Evolutionary conservation across 2,113 vertebrate genomes (phyloP).

Genomic region (Hassar affinis): DNA sequence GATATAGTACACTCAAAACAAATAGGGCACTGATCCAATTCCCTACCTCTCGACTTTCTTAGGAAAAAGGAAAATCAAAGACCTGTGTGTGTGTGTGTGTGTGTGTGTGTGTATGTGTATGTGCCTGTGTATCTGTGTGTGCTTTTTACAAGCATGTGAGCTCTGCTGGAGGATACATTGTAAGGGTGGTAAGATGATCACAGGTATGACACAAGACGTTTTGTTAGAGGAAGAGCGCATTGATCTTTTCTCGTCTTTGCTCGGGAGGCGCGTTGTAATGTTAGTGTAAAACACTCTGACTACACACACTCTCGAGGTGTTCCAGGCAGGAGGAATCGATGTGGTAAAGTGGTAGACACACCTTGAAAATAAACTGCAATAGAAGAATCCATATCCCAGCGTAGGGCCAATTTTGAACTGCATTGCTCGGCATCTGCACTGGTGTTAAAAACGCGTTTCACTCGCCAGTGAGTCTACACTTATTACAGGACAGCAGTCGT

Average conservation of each 20-base stretch:
- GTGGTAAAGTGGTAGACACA: constrained; percentile 42
- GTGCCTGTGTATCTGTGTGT: not conserved
- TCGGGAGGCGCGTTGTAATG: constrained; percentile 9
- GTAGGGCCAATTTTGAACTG: constrained; percentile 13
- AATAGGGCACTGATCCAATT: constrained; percentile 18
- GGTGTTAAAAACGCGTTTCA: constrained; percentile 7
- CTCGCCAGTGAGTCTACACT: not conserved
- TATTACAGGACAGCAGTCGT: constrained; percentile 8
- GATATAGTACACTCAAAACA: constrained; percentile 10
- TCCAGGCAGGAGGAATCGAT: constrained; percentile 44
- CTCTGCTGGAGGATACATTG: constrained; percentile 25
- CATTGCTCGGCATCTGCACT: not conserved
- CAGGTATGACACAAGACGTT: constrained; percentile 38
- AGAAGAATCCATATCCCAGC: constrained; percentile 35
- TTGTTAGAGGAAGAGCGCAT: constrained; percentile 35
- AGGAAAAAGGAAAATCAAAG: constrained; percentile 10
- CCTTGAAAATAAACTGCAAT: constrained; percentile 44
- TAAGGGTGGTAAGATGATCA: constrained; percentile 37
- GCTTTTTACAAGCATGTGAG: not conserved
- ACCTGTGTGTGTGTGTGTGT: not conserved
- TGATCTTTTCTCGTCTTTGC: constrained; percentile 44
- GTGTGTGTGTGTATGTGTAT: not conserved
- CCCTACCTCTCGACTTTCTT: not conserved
- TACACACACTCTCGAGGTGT: constrained; percentile 28
- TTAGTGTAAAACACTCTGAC: constrained; percentile 46